phyloP scores from a whole-genome alignment of 2,113 vertebrate species.

The Epinephelus lanceolatus region DNA sequence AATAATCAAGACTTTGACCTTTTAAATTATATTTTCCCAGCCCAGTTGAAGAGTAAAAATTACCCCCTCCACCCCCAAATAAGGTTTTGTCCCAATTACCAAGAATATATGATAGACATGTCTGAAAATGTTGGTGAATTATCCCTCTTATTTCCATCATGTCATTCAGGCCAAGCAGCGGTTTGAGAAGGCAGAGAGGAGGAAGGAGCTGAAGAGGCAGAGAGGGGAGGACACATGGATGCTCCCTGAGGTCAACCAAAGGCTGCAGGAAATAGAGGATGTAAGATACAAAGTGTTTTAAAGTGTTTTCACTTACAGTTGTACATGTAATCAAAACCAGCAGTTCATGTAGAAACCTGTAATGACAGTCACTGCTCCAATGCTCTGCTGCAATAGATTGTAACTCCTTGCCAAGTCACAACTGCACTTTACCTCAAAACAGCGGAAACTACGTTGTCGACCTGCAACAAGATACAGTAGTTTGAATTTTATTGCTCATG shows the following conservation, averaged over 20 bases:
- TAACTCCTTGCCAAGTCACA: background rate
- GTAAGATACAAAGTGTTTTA: constrained; percentile 61
- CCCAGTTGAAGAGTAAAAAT: no score
- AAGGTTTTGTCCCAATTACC: no score
- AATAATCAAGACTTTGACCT: no score
- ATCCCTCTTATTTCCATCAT: background rate
- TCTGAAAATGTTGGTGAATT: background rate
- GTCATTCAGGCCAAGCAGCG: constrained; percentile 66
- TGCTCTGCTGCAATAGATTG: background rate
- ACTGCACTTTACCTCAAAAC: background rate
- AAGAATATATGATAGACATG: background rate
- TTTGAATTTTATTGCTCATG: background rate
- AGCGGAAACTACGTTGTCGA: no score
- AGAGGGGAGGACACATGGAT: constrained; percentile 84
- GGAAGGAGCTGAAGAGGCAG: constrained; percentile 77
- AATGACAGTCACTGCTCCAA: background rate
- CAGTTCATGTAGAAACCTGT: no score
- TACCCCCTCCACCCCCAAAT: no score
- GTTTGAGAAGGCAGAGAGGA: constrained; percentile 75
- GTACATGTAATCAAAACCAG: no score
- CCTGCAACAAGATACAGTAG: no score
- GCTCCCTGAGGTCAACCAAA: constrained; percentile 78
- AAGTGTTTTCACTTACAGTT: background rate
- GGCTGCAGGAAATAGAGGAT: constrained; percentile 75
- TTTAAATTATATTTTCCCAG: no score